Base-by-base conservation (phyloP, 1,140 invertebrate genomes). In the Pogonomyrmex barbatus region DNA sequence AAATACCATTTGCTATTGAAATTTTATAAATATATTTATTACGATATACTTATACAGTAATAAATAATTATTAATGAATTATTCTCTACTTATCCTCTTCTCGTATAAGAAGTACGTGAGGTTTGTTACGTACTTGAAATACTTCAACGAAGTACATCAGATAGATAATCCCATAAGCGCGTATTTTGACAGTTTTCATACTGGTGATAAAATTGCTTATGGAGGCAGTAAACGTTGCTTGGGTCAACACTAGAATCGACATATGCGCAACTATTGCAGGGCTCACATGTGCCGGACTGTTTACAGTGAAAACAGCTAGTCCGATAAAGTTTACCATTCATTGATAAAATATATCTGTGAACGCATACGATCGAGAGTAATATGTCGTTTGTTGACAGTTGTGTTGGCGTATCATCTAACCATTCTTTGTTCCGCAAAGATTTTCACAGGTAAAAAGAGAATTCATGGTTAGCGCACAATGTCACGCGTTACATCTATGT, bases 311-410 rank as follows among this genome's bases (percentile, higher is more conserved):
- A 85, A 85, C 73, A 85, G 73, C 24, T 24, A 24, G 24, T 65
- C 36, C 82, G 60, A 78, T 85, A 85, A 85, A 85, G 82, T 85
- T 85, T 85, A 78, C 75, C 82, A 85, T 85, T 85, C 73, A 78
- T 78, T 78, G 82, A 85, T 85, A 85, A 85, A 85, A 85, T 85
- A 78, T 78, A 78, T 85, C 45, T 78, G 47, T 56, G 60, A 56
- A 36, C 42, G 24, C 63, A 62, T 14, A 78, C 62, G 47, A 85
- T 65, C 73, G 73, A 45, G 0, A 45, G 17, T 42, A 54, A 45
- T 65, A 68, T 47, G 73, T 76, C 47, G 73, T 85, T 63, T 65
- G 82, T 78, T 78, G 75, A 78, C 60, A 65, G 58, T 62, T 65
- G 33, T 36, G 30, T 56, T 65, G 82, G 58, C n/a, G 30, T 77